Evolutionary conservation across 2,113 vertebrate genomes (phyloP), one percentile per base, ranked within the genome.

Genomic region (Ptilorrhoa leucosticta): DNA sequence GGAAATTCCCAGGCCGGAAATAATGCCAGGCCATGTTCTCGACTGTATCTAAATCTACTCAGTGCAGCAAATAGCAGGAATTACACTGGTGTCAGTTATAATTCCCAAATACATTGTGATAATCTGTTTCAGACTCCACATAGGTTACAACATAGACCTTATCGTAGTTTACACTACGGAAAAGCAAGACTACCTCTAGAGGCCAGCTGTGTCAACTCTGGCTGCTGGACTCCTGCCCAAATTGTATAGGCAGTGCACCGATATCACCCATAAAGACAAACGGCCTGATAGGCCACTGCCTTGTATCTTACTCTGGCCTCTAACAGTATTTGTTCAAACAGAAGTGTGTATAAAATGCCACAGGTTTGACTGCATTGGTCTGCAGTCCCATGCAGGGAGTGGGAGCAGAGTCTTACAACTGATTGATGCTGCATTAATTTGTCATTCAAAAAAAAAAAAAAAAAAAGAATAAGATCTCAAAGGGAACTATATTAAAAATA

Each of bases 201-300:
- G 65, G 87, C 91, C 89, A 95, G 83, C 93, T 94, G 51, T 79
- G 87, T 92, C 77, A 89, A 63, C 76, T 87, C 63, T n/a, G 57
- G 44, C 65, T 87, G 61, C 56, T 93, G 93, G 84, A 60, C 72
- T 94, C 47, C 65, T 71, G 81, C 91, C 78, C 35, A 82, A 51
- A 56, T 24, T 33, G 53, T 40, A 40, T 7, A 76, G 40, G 77
- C 73, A 73, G 60, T 5, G 19, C 44, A 61, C 42, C 63, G 77
- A 15, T 90, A 92, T 35, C 61, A 58, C 44, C 28, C 30, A 13
- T 40, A 60, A n/a, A 76, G 77, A 60, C 37, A 80, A 68, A 93
- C 56, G 33, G 33, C 60, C 57, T 73, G 83, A 81, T 85, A 78
- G 0, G 19, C 39, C 54, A 11, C 24, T 81, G 64, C 54, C 51